phyloP scores from a whole-genome alignment of 2,797 vertebrate genomes.

The Spheniscus humboldti region DNA sequence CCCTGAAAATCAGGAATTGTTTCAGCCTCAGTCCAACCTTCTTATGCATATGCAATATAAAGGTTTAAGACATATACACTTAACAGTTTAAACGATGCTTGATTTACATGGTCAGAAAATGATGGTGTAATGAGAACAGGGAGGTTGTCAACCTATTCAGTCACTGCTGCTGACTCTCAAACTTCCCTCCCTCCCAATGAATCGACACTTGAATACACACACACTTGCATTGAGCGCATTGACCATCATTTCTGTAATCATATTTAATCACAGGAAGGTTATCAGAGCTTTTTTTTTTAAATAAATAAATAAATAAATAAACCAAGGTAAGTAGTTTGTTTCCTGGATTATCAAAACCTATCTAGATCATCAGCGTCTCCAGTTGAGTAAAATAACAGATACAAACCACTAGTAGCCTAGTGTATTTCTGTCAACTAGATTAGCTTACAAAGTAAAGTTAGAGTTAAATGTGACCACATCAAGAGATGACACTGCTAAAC shows the following conservation, averaged over 20 bases:
- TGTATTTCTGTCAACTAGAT: neutral
- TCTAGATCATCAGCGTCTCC: neutral
- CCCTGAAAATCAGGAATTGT: neutral
- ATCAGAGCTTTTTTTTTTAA: neutral
- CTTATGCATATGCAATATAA: neutral
- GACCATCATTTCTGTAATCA: neutral
- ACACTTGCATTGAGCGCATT: neutral
- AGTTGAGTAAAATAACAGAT: neutral
- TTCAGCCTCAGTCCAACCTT: neutral
- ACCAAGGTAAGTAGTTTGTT: neutral
- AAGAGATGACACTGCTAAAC: neutral
- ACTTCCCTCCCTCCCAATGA: neutral
- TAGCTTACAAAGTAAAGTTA: neutral
- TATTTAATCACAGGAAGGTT: neutral
- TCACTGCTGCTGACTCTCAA: fast-evolving
- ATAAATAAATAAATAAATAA: neutral
- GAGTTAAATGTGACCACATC: neutral
- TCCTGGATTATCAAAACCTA: neutral
- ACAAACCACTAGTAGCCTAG: neutral
- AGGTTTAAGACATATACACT: neutral
- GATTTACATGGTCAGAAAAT: neutral
- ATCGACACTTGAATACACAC: neutral
- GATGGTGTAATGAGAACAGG: neutral
- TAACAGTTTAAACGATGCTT: neutral
- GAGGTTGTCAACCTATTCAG: neutral